A percentile compares a stretch with the other conserved stretches of the same genome.
phyloP scores from a whole-genome alignment of 2,797 vertebrate genomes.

The Phalanger gymnotis region DNA sequence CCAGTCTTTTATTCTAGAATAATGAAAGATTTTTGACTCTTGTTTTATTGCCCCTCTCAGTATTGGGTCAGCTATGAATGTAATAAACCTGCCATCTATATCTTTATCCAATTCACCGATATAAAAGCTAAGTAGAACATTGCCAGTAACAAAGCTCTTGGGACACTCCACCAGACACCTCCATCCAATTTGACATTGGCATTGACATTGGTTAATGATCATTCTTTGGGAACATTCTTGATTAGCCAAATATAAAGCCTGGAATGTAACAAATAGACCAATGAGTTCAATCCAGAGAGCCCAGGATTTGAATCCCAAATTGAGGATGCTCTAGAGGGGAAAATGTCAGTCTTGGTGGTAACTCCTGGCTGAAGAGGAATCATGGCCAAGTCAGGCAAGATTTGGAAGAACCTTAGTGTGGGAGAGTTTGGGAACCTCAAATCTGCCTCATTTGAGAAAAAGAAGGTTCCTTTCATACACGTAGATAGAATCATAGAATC shows the following conservation, averaged over 20 bases:
- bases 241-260: not conserved
- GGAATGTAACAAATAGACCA: not conserved
- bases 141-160: not conserved
- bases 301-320: not conserved
- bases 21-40: not conserved
- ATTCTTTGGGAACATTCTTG: not conserved
- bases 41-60: not conserved
- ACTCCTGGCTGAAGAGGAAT: not conserved
- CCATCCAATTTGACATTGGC: not conserved
- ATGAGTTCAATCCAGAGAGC: not conserved
- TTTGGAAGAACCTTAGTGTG: not conserved
- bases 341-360: not conserved
- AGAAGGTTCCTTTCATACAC: not conserved
- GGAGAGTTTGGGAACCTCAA: not conserved
- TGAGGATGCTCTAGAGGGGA: not conserved
- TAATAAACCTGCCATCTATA: not conserved
- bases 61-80: not conserved
- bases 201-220: not conserved
- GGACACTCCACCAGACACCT: not conserved
- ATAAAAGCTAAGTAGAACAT: not conserved
- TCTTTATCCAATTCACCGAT: not conserved
- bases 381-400: not conserved
- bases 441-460: not conserved
- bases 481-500: not conserved
- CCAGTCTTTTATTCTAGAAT: not conserved